Conservation (phyloP, 2,888 invertebrate genomes). For the Pterostichus madidus region DNA sequence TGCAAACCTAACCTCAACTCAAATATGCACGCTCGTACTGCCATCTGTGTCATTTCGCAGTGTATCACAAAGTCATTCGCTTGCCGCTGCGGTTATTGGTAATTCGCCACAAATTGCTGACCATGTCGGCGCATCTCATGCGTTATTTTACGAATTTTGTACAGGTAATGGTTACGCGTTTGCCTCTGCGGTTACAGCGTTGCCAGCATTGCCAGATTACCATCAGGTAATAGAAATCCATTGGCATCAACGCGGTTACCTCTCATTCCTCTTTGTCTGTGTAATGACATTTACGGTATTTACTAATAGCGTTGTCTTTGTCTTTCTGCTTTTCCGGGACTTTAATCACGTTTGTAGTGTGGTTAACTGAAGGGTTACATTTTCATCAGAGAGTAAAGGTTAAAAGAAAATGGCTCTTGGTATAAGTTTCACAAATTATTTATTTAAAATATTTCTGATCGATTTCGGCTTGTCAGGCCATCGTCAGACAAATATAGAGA, state of each 20-base stretch:
- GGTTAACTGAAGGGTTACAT: background rate
- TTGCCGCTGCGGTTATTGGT: slow-evolving; percentile 44
- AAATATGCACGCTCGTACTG: slow-evolving; percentile 14
- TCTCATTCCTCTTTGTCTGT: slow-evolving; percentile 2
- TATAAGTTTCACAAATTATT: too few species aligned
- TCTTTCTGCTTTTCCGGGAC: slow-evolving; percentile 19
- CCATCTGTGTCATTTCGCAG: slow-evolving; percentile 42
- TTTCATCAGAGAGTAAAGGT: background rate
- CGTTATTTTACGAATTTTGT: slow-evolving; percentile 48
- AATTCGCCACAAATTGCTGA: slow-evolving; percentile 49
- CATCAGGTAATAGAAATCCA: slow-evolving; percentile 54
- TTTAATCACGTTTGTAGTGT: background rate
- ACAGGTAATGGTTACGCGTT: slow-evolving; percentile 21
- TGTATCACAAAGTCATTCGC: slow-evolving; percentile 54
- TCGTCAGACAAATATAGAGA: too few species aligned
- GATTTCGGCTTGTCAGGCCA: too few species aligned
- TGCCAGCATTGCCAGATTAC: slow-evolving; percentile 14
- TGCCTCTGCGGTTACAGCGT: slow-evolving; percentile 24
- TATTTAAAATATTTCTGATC: too few species aligned
- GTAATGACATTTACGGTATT: slow-evolving; percentile 47
- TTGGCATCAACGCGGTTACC: slow-evolving; percentile 35
- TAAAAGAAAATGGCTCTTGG: too few species aligned
- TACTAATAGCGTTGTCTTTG: slow-evolving; percentile 42
- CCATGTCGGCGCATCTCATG: slow-evolving; percentile 31
- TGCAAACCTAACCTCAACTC: slow-evolving; percentile 22